Evolutionary conservation across 2,113 vertebrate species (phyloP).

Genomic region (Numenius arquata): DNA sequence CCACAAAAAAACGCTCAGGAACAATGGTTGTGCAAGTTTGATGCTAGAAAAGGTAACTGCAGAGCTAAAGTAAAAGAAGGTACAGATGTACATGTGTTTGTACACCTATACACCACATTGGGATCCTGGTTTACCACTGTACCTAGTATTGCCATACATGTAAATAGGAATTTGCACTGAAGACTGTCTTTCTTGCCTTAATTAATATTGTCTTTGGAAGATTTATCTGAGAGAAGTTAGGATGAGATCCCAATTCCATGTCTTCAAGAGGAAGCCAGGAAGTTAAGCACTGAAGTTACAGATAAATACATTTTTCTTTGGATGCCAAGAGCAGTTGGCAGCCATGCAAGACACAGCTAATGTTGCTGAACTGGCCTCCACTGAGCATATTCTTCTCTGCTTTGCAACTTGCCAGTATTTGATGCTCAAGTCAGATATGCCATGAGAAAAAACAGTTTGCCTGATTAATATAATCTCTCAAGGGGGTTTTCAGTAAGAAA

Average conservation of each 20-base stretch:
- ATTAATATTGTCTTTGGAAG: background rate
- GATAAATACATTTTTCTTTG: background rate
- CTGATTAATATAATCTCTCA: background rate
- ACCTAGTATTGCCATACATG: background rate
- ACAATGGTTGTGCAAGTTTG: background rate
- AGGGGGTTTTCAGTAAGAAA: background rate
- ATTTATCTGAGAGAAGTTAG: background rate
- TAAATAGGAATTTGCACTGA: background rate
- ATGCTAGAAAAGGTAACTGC: background rate
- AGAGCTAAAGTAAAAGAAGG: background rate
- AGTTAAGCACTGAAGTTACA: background rate
- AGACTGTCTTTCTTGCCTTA: background rate
- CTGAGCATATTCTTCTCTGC: background rate
- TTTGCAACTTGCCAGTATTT: background rate
- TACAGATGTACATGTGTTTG: background rate
- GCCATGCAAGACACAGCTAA: background rate
- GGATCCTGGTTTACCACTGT: background rate
- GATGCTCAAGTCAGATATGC: background rate
- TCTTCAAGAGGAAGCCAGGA: constrained; percentile 4
- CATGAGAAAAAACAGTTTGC: background rate
- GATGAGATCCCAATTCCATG: background rate
- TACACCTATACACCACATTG: background rate
- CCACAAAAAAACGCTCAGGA: background rate
- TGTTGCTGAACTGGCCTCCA: background rate
- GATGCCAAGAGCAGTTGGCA: background rate